Evolutionary conservation across 2,113 vertebrate genomes (phyloP).

Genomic region (Salvelinus alpinus): DNA sequence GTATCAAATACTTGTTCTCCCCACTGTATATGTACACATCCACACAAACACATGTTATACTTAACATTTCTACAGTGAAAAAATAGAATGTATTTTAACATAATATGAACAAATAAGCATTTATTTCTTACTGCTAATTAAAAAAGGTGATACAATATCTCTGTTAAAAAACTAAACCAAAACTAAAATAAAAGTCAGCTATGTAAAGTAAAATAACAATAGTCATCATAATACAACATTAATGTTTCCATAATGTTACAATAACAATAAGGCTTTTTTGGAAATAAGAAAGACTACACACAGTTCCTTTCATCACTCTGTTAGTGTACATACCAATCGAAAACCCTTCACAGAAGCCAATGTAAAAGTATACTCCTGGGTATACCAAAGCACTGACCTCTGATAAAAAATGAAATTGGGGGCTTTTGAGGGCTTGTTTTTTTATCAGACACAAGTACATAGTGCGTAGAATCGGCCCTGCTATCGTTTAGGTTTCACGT

Average conservation of each 20-base stretch:
- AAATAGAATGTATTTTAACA: slow-evolving; percentile 96
- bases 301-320: slow-evolving; percentile 65
- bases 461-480: slow-evolving; percentile 44
- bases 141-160: slow-evolving; percentile 69
- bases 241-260: slow-evolving; percentile 74
- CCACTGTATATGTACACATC: slow-evolving; percentile 48
- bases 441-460: slow-evolving; percentile 33
- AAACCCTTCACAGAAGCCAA: slow-evolving; percentile 46
- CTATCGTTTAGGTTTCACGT: slow-evolving; percentile 46
- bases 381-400: slow-evolving; percentile 42
- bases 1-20: no score
- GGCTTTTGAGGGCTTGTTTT: slow-evolving; percentile 36
- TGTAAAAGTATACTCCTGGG: slow-evolving; percentile 16
- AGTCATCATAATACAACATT: slow-evolving; percentile 69
- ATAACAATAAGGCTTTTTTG: slow-evolving; percentile 83
- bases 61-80: slow-evolving; percentile 88
- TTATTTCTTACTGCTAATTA: slow-evolving; percentile 69
- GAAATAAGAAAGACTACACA: slow-evolving; percentile 79
- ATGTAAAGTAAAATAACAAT: slow-evolving; percentile 69
- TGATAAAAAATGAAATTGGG: slow-evolving; percentile 30
- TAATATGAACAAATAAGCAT: slow-evolving; percentile 89
- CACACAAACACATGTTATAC: slow-evolving; percentile 72
- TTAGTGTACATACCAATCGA: slow-evolving; percentile 53
- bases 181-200: slow-evolving; percentile 62
- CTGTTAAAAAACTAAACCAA: slow-evolving; percentile 75